These are phyloP conservation scores for Eupithecia centaureata DNA, from an alignment of 2,888 invertebrate genomes.

Conservation along the genomic window DNA sequence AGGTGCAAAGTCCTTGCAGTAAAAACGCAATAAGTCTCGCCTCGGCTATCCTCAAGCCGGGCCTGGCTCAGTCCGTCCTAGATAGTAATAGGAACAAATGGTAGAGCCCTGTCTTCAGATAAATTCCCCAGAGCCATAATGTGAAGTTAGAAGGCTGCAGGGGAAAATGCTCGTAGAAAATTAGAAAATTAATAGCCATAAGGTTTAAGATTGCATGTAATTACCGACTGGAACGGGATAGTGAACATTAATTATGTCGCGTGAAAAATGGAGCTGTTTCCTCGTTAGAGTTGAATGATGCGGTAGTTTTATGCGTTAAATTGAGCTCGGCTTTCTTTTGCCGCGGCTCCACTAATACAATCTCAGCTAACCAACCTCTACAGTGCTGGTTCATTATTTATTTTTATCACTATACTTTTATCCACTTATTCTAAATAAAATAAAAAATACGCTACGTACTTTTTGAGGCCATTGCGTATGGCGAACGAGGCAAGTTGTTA, in stretches of 20 bases:
- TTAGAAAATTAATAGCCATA: slow-evolving; percentile 44
- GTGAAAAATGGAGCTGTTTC: slow-evolving; percentile 46
- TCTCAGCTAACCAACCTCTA: not conserved
- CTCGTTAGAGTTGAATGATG: slow-evolving; percentile 40
- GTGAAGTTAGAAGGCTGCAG: slow-evolving; percentile 49
- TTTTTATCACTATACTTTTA: not conserved
- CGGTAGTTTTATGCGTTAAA: slow-evolving; percentile 34
- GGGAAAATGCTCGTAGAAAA: slow-evolving; percentile 43
- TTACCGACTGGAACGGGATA: slow-evolving; percentile 40
- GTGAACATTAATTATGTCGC: slow-evolving; percentile 42
- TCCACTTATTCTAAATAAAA: not conserved
- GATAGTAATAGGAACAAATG: slow-evolving; percentile 58
- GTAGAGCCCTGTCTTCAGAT: slow-evolving; percentile 49
- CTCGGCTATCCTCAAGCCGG: slow-evolving; percentile 12
- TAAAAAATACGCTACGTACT: not conserved
- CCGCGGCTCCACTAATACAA: slow-evolving; percentile 2
- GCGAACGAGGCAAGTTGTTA: not conserved
- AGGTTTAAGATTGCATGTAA: slow-evolving; percentile 47
- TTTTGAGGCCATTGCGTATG: not conserved
- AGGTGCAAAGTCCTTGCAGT: slow-evolving; percentile 19
- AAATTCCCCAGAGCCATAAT: slow-evolving; percentile 55
- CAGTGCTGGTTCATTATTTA: slow-evolving; percentile 3
- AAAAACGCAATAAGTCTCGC: slow-evolving; percentile 24
- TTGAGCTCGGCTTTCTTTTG: slow-evolving; percentile 19
- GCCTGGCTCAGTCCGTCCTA: slow-evolving; percentile 33